These are phyloP conservation scores for Elegia similella DNA, from an alignment of 2,888 invertebrate genomes.

Conservation along the genomic window DNA sequence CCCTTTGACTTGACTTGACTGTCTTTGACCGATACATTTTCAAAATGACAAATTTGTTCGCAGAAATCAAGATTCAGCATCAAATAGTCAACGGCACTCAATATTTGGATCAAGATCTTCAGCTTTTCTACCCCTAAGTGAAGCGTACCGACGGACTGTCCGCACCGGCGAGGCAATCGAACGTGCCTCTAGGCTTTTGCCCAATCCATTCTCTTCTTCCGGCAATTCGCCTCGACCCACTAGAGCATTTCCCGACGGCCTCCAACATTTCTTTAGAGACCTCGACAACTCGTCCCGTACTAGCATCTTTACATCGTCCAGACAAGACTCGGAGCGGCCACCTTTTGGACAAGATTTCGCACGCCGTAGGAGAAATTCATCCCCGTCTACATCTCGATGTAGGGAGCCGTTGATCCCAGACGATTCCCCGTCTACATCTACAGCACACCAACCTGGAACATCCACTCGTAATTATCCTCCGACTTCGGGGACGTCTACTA, in stretches of 20 bases:
- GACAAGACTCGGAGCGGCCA: constrained; percentile 36
- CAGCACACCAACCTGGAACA: constrained; percentile 26
- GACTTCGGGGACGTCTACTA: constrained; percentile 32
- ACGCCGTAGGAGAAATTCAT: constrained; percentile 44
- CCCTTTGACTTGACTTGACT: too few relatives aligned
- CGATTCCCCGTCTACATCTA: constrained; percentile 23
- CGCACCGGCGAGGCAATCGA: constrained; percentile 56
- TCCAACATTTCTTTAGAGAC: constrained; percentile 32
- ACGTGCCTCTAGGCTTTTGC: constrained; percentile 54
- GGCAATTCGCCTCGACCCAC: constrained; percentile 40
- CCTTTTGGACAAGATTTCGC: constrained; percentile 38
- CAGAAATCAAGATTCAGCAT: constrained; percentile 49
- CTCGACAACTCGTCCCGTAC: constrained; percentile 58
- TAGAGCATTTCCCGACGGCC: constrained; percentile 37
- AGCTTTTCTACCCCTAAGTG: constrained; percentile 65
- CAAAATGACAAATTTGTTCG: constrained; percentile 20
- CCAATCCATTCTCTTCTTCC: constrained; percentile 66
- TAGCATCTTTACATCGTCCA: constrained; percentile 61
- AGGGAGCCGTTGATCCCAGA: constrained; percentile 2
- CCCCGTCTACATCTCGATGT: constrained; percentile 28
- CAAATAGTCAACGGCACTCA: constrained; percentile 42
- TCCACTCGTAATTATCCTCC: constrained; percentile 28
- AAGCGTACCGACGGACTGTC: constrained; percentile 45
- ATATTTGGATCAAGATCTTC: constrained; percentile 64
- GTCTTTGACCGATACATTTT: too few relatives aligned